Conservation (phyloP, 1,140 invertebrate genomes). For the Eupristina koningsbergeri region DNA sequence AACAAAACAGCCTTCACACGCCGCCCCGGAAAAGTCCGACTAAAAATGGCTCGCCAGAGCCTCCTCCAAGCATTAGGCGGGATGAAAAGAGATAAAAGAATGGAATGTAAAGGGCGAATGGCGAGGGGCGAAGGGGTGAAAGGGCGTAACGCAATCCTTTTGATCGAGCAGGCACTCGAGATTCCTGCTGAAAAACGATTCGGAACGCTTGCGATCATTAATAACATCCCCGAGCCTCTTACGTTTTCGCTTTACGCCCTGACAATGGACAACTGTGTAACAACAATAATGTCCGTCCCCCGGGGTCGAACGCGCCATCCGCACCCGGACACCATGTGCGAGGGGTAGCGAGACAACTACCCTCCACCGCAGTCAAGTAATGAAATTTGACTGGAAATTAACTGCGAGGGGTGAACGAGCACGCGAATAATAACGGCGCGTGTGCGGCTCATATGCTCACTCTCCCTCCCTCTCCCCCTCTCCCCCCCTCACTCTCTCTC, state of each 20-base stretch:
- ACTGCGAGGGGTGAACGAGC: constrained; percentile 61
- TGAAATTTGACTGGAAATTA: constrained; percentile 73
- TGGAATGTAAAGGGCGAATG: neutral
- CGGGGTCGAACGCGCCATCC: neutral
- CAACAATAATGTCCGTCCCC: constrained; percentile 66
- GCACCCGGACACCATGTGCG: neutral
- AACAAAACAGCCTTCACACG: neutral
- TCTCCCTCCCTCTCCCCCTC: constrained; percentile 21
- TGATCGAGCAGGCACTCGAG: constrained; percentile 14
- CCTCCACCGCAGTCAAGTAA: constrained; percentile 65
- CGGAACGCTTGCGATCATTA: constrained; percentile 59
- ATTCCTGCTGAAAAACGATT: constrained; percentile 40
- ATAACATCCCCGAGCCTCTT: constrained; percentile 60
- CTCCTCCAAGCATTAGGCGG: no score
- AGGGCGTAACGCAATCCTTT: constrained; percentile 35
- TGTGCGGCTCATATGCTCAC: constrained; percentile 30
- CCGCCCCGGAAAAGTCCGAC: neutral
- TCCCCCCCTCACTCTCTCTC: constrained; percentile 31
- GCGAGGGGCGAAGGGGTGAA: neutral
- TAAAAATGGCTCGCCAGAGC: no score
- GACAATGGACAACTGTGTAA: constrained; percentile 68
- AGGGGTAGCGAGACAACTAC: constrained; percentile 56
- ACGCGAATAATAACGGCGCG: constrained; percentile 50
- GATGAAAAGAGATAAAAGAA: neutral
- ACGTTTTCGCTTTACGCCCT: constrained; percentile 62